Base-by-base conservation (phyloP, 1,140 invertebrate genomes). In the Danaus melanippus region DNA sequence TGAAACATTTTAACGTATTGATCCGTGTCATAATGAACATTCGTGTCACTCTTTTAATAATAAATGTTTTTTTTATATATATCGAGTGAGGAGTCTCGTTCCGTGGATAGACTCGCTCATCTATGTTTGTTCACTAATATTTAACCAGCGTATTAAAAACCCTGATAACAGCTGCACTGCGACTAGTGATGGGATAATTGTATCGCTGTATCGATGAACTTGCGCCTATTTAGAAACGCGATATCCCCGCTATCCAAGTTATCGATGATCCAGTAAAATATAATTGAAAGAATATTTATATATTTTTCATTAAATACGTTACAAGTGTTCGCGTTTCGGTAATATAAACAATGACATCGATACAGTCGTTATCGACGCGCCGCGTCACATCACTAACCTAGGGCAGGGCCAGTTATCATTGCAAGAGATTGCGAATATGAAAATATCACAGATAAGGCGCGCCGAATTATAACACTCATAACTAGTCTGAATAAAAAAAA, bases 351-450 rank as follows among this genome's bases (percentile, higher is more conserved):
- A 32, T 32, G 21, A 32, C 21, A 32, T 32, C 21, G 21, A 32
- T 7, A 32, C 21, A 32, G 21, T 5, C 21, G 47, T 45, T 45
- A 50, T 54, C 48, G 42, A 39, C 45, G 41, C 42, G 12, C 15
- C 12, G 46, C 58, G 65, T 70, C 67, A 62, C 71, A 70, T 57
- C 78, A 60, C 80, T 79, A 78, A 71, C 69, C 73, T 77, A 80
- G 77, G 76, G 74, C 76, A 75, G 73, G 75, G 72, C 75, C 65
- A 76, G 64, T 78, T 81, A 80, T 79, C 73, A 69, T 53, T 76
- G 71, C 69, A 77, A 59, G 73, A 82, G 76, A 81, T 84, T 84
- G 80, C 70, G 70, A 83, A 74, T 76, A 68, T 72, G 69, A 74
- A 69, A 76, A 75, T 74, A 74, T 74, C 58, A 21, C 12, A 60